phyloP scores from a whole-genome alignment of 30 jellyfish, hydroid and myxozoan species.

The Mastigias papua region DNA sequence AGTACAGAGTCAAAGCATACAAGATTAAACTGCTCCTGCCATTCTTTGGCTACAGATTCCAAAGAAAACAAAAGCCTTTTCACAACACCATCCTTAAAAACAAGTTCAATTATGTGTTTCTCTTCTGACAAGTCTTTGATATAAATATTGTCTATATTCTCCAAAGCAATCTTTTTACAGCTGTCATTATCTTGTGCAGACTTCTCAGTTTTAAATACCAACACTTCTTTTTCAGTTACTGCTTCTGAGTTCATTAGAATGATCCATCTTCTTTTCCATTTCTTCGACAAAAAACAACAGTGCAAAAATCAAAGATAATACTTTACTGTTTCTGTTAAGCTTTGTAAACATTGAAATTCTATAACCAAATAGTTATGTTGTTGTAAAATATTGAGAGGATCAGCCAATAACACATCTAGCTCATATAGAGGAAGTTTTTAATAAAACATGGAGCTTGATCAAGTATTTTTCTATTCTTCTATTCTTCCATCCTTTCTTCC shows the following conservation, averaged over 20 bases:
- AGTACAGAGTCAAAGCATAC: conserved; percentile 58
- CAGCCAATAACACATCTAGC: too few species aligned
- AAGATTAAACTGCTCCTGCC: conserved; percentile 57
- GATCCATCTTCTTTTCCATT: conserved; percentile 71
- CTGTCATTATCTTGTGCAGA: background rate
- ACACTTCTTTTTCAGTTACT: conserved; percentile 1
- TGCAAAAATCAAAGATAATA: too few species aligned
- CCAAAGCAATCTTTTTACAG: conserved; percentile 13
- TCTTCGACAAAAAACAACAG: background rate
- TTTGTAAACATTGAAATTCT: too few species aligned
- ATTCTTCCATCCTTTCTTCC: too few species aligned
- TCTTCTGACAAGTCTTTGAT: conserved; percentile 3
- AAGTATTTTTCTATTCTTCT: too few species aligned
- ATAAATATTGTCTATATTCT: conserved; percentile 6
- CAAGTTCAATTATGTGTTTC: background rate
- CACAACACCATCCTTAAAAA: background rate
- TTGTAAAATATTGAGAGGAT: too few species aligned
- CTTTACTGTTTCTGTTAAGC: too few species aligned
- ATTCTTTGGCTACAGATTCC: conserved; percentile 33
- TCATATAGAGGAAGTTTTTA: too few species aligned
- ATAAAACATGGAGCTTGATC: too few species aligned
- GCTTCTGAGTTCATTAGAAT: conserved; percentile 22
- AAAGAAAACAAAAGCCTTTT: conserved; percentile 36
- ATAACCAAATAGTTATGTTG: too few species aligned
- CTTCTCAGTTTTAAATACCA: conserved; percentile 35